These are phyloP conservation scores for Gandaritis pyraliata DNA, from an alignment of 2,888 invertebrate genomes.

Conservation along the genomic window DNA sequence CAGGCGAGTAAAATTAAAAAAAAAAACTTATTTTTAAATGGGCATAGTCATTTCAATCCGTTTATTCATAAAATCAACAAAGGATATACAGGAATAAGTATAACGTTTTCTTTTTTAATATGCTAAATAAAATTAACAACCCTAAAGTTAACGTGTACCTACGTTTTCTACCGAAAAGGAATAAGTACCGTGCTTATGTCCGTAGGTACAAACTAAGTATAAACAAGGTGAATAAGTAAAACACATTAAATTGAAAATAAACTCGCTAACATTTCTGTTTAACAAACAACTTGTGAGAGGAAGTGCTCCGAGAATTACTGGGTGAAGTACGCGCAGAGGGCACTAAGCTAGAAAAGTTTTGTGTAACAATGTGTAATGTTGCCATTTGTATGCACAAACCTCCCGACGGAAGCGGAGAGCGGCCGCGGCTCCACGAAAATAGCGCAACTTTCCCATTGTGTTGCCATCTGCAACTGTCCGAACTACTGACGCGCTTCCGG, in stretches of 20 bases:
- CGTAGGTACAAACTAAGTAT: too few relatives aligned
- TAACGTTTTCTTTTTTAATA: too few relatives aligned
- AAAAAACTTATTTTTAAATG: too few relatives aligned
- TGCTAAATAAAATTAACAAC: too few relatives aligned
- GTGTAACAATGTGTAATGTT: conserved; percentile 81
- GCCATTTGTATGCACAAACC: conserved; percentile 81
- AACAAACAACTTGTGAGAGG: conserved; percentile 66
- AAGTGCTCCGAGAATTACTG: conserved; percentile 65
- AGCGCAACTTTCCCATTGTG: conserved; percentile 75
- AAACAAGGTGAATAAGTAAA: not conserved
- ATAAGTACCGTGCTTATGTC: too few relatives aligned
- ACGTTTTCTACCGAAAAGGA: too few relatives aligned
- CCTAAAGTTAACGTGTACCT: too few relatives aligned
- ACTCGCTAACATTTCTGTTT: conserved; percentile 60
- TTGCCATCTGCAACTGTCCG: conserved; percentile 80
- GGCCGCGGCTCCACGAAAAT: conserved; percentile 58
- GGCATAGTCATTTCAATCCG: too few relatives aligned
- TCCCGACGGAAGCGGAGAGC: conserved; percentile 69
- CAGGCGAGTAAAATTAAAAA: too few relatives aligned
- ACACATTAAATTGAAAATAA: conserved; percentile 35
- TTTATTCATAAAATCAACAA: too few relatives aligned
- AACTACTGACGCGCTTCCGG: conserved; percentile 78
- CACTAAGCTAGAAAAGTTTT: conserved; percentile 78
- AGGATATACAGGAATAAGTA: too few relatives aligned
- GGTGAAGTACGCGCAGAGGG: conserved; percentile 70